Conservation (phyloP, 2,888 invertebrate species). For the Macrophya annulata region DNA sequence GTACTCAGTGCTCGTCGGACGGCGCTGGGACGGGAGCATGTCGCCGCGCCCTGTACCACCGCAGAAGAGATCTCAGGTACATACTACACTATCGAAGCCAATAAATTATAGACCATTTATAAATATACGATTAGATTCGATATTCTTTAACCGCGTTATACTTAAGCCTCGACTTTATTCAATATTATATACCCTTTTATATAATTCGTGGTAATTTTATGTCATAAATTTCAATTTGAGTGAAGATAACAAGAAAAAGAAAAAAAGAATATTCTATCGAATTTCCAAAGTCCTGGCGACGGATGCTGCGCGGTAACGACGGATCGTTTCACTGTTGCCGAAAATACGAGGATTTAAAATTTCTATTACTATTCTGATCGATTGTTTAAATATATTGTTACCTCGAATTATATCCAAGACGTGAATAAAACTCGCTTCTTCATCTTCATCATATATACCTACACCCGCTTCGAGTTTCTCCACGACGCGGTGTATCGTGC, state of each 20-base stretch:
- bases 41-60: constrained; percentile 76
- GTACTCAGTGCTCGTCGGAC: constrained; percentile 77
- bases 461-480: not conserved
- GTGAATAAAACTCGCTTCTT: not conserved
- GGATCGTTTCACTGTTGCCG: not conserved
- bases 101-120: not conserved
- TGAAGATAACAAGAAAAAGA: not conserved
- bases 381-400: not conserved
- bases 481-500: not conserved
- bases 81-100: not conserved
- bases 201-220: not conserved
- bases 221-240: constrained; percentile 9
- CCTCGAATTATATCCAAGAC: not conserved
- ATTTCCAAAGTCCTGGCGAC: constrained; percentile 28
- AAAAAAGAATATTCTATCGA: constrained; percentile 29
- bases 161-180: not conserved
- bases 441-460: not conserved
- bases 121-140: not conserved
- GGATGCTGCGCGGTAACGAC: constrained; percentile 44
- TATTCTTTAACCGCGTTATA: not conserved
- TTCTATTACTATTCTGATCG: not conserved
- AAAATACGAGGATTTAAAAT: not conserved
- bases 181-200: not conserved
- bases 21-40: constrained; percentile 78
- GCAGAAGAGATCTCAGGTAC: constrained; percentile 76